Base-by-base conservation (phyloP, 2,888 invertebrate species). In the Drosophila kanekoi region DNA sequence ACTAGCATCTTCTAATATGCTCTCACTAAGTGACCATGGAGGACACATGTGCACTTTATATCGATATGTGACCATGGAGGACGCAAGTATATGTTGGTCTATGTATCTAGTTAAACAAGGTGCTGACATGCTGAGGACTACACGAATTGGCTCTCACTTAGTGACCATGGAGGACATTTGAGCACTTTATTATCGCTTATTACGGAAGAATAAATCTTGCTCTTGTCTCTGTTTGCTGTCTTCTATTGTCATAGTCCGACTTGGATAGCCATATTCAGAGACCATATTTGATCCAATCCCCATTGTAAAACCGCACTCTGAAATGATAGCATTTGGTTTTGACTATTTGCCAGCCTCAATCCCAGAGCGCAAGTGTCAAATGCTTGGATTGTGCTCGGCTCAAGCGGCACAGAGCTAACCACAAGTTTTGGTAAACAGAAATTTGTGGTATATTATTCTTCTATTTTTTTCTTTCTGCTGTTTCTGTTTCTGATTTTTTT, bases 341-440 rank as follows among this genome's bases (percentile, higher is more conserved):
- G 28, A 44, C 41, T 41, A 32, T 16, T 48, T 40, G 37, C 40
- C 8, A 4, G 37, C 1, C 48, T n/a, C 43, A 37, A 56, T 72
- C 54, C 67, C 78, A 33, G 18, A 58, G 58, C 69, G 59, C 45
- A 79, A 79, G 79, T 79, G 75, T 76, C 76, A 79, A 79, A 63
- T 79, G 54, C 57, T 71, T 33, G 58, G 44, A 43, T 70, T 69
- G 57, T 62, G 61, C 56, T 53, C 41, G 48, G 41, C 49, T 59
- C 41, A 35, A 41, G 35, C 52, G 40, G 28, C 18, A 52, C 32
- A 18, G 70, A 57, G 48, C 40, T 52, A 37, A 48, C 74, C 63
- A 57, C 65, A 77, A 77, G 43, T 53, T 72, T 61, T 47, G 61
- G 48, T 73, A 73, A 72, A 61, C 66, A 57, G 18, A 56, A 56